phyloP scores from a whole-genome alignment of 1,140 invertebrate genomes.

The Lepidurus packardi region DNA sequence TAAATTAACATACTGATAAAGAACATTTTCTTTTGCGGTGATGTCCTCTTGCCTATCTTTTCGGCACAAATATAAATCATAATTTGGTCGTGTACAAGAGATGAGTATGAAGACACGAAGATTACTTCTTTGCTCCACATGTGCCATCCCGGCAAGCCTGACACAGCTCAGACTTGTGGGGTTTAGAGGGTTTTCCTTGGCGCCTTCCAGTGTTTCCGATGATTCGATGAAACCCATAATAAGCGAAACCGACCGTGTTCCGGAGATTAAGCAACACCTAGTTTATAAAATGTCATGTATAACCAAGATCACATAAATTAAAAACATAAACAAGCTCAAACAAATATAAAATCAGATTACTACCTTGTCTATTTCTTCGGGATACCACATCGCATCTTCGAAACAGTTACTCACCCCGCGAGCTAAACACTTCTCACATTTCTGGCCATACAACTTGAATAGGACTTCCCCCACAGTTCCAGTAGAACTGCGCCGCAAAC shows the following conservation, averaged over 20 bases:
- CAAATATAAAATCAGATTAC: not conserved
- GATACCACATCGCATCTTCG: constrained; percentile 52
- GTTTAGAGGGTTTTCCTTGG: not conserved
- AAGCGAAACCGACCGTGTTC: not conserved
- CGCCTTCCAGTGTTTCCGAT: not conserved
- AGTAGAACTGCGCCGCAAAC: constrained; percentile 43
- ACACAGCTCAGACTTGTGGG: not conserved
- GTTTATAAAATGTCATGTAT: no score
- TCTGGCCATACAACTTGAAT: constrained; percentile 50
- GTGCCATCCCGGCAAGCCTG: not conserved
- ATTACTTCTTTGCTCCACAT: not conserved
- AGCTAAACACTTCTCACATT: constrained; percentile 46
- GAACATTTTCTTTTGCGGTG: no score
- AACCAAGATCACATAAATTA: not conserved
- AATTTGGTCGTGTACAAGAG: no score
- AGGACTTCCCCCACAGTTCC: constrained; percentile 42
- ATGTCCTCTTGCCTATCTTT: no score
- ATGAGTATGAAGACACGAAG: not conserved
- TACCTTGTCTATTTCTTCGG: constrained; percentile 51
- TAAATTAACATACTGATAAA: no score
- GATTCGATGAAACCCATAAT: not conserved
- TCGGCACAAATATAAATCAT: no score
- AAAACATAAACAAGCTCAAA: not conserved
- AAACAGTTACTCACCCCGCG: constrained; percentile 42
- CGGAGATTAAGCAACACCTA: not conserved